These are phyloP conservation scores for Cygnus buccinator DNA, from an alignment of 2,113 vertebrate species.

Conservation along the genomic window DNA sequence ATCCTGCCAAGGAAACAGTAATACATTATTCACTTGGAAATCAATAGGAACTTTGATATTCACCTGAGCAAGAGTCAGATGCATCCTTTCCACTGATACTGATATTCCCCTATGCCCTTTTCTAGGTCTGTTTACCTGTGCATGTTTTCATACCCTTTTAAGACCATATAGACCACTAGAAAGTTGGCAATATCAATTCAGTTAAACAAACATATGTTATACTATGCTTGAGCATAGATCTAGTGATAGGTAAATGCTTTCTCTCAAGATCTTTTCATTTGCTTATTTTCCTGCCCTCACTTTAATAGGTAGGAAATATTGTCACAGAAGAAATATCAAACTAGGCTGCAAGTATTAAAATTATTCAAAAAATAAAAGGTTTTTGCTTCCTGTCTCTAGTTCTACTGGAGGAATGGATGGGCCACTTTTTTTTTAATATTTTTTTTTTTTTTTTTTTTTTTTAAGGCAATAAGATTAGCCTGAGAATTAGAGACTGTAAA, in stretches of 20 bases:
- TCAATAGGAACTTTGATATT: not conserved
- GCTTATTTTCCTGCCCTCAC: not conserved
- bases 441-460: not conserved
- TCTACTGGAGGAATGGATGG: not conserved
- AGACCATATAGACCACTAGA: not conserved
- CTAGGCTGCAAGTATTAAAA: not conserved
- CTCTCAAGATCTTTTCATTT: not conserved
- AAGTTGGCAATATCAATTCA: not conserved
- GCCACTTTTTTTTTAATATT: not conserved
- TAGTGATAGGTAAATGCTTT: not conserved
- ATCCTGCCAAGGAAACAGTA: not conserved
- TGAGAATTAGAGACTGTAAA: not conserved
- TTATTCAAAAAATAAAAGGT: not conserved
- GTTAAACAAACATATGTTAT: not conserved
- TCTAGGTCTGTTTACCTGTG: not conserved
- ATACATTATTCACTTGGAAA: not conserved
- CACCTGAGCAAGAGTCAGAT: not conserved
- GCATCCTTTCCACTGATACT: not conserved
- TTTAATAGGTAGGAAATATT: not conserved
- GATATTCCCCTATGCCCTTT: not conserved
- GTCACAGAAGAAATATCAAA: not conserved
- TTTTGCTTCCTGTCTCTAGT: not conserved
- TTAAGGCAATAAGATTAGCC: not conserved
- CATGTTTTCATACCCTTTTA: not conserved
- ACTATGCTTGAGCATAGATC: not conserved